Conservation (phyloP, 53 echinoderm and acorn worm species). For the Temnopleurus reevesii region DNA sequence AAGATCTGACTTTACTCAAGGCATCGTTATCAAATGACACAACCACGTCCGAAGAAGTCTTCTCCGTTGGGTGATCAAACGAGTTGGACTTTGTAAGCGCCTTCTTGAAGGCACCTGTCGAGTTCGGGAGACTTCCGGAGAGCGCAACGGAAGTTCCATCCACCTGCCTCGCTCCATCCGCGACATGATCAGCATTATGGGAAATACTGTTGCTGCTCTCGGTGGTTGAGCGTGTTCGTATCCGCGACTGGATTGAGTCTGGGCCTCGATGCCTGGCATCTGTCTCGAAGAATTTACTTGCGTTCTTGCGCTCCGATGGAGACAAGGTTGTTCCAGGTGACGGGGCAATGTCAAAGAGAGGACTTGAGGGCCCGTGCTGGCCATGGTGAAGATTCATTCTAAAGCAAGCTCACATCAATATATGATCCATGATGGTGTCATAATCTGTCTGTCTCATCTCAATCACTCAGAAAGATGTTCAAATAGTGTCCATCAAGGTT, state of each 20-base stretch:
- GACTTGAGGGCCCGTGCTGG: conserved; percentile 30
- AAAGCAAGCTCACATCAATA: not conserved
- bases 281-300: conserved; percentile 44
- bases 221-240: conserved; percentile 7
- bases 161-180: not conserved
- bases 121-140: conserved; percentile 47
- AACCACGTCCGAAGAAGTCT: not conserved
- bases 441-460: not conserved
- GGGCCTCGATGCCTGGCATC: conserved; percentile 42
- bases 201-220: not conserved
- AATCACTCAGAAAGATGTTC: not conserved
- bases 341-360: not conserved
- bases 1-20: not conserved
- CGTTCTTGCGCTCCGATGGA: not conserved
- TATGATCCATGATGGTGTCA: not conserved
- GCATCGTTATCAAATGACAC: not conserved
- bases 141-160: not conserved
- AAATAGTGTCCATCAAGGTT: no score
- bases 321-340: not conserved
- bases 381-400: conserved; percentile 35
- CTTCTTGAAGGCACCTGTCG: conserved; percentile 43
- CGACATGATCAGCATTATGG: not conserved
- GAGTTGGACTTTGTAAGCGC: conserved; percentile 19
- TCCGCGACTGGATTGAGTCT: conserved; percentile 1
- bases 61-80: not conserved